Percentiles rank a stretch among this genome's conserved stretches.
Evolutionary conservation across 2,113 vertebrate genomes (phyloP).

Genomic region (Sorex fumeus): DNA sequence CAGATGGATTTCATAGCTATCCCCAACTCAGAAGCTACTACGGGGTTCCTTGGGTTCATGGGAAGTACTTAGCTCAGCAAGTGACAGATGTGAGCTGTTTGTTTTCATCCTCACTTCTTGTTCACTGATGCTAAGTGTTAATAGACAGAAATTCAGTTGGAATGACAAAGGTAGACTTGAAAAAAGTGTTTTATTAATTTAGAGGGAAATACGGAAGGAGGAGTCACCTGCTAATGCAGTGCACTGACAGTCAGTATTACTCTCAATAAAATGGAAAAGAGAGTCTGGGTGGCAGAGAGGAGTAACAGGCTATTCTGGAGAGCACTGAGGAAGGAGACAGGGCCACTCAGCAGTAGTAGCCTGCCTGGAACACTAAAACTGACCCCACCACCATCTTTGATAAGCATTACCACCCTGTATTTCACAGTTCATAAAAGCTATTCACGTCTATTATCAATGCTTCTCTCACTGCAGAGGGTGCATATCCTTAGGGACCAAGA

Average conservation of each 20-base stretch:
- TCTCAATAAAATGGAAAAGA: not conserved
- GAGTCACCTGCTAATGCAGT: not conserved
- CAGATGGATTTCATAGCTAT: not conserved
- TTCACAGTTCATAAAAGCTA: not conserved
- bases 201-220: not conserved
- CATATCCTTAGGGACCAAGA: not conserved
- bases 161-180: not conserved
- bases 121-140: not conserved
- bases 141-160: slow-evolving; percentile 10
- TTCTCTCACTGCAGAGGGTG: not conserved
- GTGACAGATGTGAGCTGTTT: not conserved
- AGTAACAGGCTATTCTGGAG: too few relatives aligned
- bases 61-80: not conserved
- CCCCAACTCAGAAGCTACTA: not conserved
- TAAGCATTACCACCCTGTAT: not conserved
- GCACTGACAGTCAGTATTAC: rapidly evolving
- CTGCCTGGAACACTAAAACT: not conserved
- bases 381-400: not conserved
- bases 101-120: not conserved
- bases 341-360: rapidly evolving
- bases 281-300: too few relatives aligned
- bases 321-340: not conserved
- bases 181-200: not conserved
- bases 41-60: not conserved
- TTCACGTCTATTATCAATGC: rapidly evolving